Percentiles rank a stretch among this genome's conserved stretches.
Conservation (phyloP, 2,113 vertebrate genomes). For the Manacus vitellinus region DNA sequence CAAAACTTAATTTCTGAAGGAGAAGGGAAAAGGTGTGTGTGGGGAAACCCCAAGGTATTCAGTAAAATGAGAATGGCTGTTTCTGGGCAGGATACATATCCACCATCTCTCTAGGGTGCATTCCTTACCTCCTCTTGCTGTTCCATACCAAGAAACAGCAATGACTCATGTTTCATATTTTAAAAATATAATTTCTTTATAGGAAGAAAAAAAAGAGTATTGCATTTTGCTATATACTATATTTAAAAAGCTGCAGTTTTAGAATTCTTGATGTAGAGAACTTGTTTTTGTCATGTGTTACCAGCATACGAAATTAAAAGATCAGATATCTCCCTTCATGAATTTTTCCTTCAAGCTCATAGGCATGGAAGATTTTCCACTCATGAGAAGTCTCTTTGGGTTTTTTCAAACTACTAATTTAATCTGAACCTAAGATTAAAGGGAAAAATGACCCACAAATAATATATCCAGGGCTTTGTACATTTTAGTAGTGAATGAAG, state of each 20-base stretch:
- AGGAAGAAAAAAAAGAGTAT: background rate
- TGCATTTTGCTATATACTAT: background rate
- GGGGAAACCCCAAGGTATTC: background rate
- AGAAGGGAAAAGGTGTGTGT: background rate
- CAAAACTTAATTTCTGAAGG: background rate
- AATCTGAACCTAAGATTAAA: constrained; percentile 36
- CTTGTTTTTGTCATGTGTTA: background rate
- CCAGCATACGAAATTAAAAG: background rate
- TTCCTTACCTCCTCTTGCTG: background rate
- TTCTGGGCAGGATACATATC: background rate
- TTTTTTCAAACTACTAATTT: constrained; percentile 1
- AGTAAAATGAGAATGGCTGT: background rate
- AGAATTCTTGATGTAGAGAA: background rate
- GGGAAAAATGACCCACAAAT: background rate
- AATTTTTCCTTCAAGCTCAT: background rate
- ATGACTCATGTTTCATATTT: background rate
- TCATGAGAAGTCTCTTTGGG: background rate
- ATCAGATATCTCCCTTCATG: background rate
- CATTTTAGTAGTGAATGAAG: background rate
- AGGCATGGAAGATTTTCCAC: background rate
- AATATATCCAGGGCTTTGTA: background rate
- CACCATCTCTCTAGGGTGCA: background rate
- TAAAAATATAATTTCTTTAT: background rate
- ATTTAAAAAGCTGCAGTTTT: background rate
- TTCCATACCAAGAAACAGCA: background rate